Percentiles rank a stretch among this genome's conserved stretches.
phyloP scores from a whole-genome alignment of 2,888 invertebrate genomes.

The Ischnura elegans region DNA sequence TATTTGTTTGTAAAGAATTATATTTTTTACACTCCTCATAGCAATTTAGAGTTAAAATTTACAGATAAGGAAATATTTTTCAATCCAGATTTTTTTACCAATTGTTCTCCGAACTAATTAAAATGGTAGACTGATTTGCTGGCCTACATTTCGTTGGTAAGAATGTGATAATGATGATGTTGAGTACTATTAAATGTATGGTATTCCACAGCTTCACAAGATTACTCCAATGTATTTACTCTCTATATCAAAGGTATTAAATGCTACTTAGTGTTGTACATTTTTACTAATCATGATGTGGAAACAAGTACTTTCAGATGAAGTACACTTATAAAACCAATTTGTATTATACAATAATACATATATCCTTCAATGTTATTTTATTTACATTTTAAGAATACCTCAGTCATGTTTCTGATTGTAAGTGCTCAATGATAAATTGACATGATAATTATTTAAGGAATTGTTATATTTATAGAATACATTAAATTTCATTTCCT shows the following conservation, averaged over 20 bases:
- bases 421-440: neutral
- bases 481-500: neutral
- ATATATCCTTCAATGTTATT: neutral
- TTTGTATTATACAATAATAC: no score
- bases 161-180: constrained; percentile 19
- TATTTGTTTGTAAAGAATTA: neutral
- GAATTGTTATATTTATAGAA: neutral
- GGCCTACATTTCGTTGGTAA: constrained; percentile 45
- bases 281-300: no score
- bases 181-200: constrained; percentile 15
- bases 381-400: neutral
- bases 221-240: neutral
- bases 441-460: neutral
- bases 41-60: neutral
- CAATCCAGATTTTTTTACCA: constrained; percentile 34
- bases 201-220: neutral
- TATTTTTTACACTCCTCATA: neutral
- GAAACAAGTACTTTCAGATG: no score
- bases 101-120: neutral
- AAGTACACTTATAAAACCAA: no score
- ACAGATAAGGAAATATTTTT: constrained; percentile 40
- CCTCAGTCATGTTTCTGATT: neutral
- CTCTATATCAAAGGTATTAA: neutral
- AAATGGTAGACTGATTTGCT: constrained; percentile 42
- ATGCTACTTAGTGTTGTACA: neutral